These are phyloP conservation scores for Drosophila colorata DNA, from an alignment of 2,888 invertebrate species.

Conservation along the genomic window DNA sequence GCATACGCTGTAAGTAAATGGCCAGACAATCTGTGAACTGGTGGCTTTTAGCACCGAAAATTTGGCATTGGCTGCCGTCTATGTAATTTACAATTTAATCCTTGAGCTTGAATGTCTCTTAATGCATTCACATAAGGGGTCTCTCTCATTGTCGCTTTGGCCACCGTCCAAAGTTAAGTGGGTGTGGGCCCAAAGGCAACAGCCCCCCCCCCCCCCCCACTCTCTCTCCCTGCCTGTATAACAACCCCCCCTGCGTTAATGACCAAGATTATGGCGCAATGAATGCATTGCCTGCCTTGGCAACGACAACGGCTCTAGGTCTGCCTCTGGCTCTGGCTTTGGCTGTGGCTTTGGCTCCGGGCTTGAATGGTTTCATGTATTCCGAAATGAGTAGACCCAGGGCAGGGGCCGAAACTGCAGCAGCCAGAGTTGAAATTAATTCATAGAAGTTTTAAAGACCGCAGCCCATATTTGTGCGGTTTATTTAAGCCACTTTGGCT, in stretches of 20 bases:
- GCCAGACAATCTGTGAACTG: slow-evolving; percentile 29
- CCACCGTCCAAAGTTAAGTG: slow-evolving; percentile 57
- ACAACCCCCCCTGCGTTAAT: slow-evolving; percentile 58
- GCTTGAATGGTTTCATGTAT: slow-evolving; percentile 14
- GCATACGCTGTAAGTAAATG: slow-evolving; percentile 89
- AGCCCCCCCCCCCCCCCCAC: neutral
- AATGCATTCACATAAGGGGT: slow-evolving; percentile 63
- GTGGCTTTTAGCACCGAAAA: slow-evolving; percentile 28
- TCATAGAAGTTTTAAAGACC: slow-evolving; percentile 62
- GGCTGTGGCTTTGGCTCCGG: neutral
- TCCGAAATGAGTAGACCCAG: neutral
- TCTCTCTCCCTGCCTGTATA: no score
- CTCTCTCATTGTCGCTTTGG: slow-evolving; percentile 50
- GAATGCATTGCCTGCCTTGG: slow-evolving; percentile 75
- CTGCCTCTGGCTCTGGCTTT: neutral
- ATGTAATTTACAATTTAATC: slow-evolving; percentile 81
- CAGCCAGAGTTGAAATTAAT: slow-evolving; percentile 62
- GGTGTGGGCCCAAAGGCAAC: slow-evolving; percentile 27
- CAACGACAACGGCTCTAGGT: slow-evolving; percentile 20
- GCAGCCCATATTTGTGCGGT: slow-evolving; percentile 21
- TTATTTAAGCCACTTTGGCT: slow-evolving; percentile 34
- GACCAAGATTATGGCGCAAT: slow-evolving; percentile 79
- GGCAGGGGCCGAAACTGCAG: neutral
- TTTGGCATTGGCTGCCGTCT: slow-evolving; percentile 71
- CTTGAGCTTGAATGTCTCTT: slow-evolving; percentile 77